Evolutionary conservation across 2,888 invertebrate genomes (phyloP).

Genomic region (Drosophila pegasa): DNA sequence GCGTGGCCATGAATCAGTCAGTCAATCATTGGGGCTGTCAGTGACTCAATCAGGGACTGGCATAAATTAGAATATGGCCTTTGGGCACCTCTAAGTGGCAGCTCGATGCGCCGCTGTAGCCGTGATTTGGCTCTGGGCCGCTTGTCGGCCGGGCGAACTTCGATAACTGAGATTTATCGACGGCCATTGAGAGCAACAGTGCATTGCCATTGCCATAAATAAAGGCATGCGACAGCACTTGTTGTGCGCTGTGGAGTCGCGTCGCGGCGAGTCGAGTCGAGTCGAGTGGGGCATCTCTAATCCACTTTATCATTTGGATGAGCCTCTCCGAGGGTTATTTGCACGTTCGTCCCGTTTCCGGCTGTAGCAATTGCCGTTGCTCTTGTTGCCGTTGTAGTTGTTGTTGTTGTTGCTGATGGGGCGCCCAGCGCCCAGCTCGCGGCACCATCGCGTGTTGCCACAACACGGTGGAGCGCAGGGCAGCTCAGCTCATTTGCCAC

Average conservation of each 20-base stretch:
- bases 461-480: background rate
- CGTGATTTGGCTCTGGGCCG: background rate
- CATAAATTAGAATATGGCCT: background rate
- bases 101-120: background rate
- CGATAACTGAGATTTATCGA: constrained; percentile 49
- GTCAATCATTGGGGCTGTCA: no score
- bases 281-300: constrained; percentile 27
- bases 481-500: constrained; percentile 56
- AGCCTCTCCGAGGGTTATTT: constrained; percentile 43
- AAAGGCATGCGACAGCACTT: constrained; percentile 27
- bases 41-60: background rate
- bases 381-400: no score
- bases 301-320: constrained; percentile 48
- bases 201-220: constrained; percentile 33
- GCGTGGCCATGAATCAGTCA: background rate
- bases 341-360: constrained; percentile 54
- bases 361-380: background rate
- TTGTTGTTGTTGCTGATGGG: background rate
- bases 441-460: constrained; percentile 16
- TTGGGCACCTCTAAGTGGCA: constrained; percentile 1
- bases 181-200: constrained; percentile 35
- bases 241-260: constrained; percentile 17
- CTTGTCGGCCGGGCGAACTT: constrained; percentile 8
- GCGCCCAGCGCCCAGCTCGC: constrained; percentile 2
- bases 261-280: background rate